Conservation (phyloP, 1,140 invertebrate genomes). For the Camponotus vicinus region DNA sequence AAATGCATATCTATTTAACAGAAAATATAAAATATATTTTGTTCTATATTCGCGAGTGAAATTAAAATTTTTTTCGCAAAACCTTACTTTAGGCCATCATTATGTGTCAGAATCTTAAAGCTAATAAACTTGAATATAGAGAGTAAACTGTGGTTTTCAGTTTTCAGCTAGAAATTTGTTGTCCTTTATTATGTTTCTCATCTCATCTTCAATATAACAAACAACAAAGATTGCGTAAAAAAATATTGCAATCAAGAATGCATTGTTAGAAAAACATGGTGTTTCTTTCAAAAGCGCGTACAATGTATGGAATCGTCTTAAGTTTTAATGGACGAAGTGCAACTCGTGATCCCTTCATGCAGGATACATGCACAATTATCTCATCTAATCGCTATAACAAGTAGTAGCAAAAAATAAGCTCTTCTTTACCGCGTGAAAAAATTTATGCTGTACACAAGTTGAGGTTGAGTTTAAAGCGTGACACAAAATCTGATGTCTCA, state of each 20-base stretch:
- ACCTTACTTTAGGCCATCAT: background rate
- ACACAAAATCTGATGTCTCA: background rate
- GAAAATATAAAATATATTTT: background rate
- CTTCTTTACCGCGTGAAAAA: slow-evolving; percentile 35
- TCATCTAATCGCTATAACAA: slow-evolving; percentile 63
- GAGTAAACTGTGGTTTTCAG: no score
- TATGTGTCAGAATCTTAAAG: background rate
- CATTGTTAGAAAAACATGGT: slow-evolving; percentile 63
- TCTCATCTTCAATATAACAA: slow-evolving; percentile 68
- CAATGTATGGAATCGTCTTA: slow-evolving; percentile 46
- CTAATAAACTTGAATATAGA: background rate
- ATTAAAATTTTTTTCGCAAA: background rate
- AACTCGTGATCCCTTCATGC: slow-evolving; percentile 50
- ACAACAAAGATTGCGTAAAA: slow-evolving; percentile 72
- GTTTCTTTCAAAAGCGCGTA: background rate
- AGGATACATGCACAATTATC: slow-evolving; percentile 47
- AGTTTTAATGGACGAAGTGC: slow-evolving; percentile 71
- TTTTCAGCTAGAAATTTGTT: background rate
- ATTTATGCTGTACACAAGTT: background rate
- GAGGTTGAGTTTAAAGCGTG: background rate
- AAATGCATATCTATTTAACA: background rate
- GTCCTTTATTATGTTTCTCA: slow-evolving; percentile 63
- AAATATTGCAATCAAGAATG: slow-evolving; percentile 68
- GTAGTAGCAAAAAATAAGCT: slow-evolving; percentile 70
- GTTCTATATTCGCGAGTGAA: background rate